These are phyloP conservation scores for Nemoura dubitans DNA, from an alignment of 2,888 invertebrate species.

Conservation along the genomic window DNA sequence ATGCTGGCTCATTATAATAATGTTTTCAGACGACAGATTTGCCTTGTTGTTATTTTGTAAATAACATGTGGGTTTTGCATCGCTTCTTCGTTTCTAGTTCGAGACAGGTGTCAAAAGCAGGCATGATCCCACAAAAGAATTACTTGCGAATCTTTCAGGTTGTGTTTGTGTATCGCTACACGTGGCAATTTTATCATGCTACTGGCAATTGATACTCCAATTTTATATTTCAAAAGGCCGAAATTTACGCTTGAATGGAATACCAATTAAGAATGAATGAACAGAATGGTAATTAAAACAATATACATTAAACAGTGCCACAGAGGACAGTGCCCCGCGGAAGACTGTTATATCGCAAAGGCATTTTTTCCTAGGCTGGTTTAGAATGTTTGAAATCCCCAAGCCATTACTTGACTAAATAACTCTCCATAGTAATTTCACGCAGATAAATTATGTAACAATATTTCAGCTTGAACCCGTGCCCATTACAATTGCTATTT, in stretches of 20 bases:
- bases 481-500: no score
- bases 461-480: no score
- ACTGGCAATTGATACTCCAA: background rate
- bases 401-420: no score
- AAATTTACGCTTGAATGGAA: background rate
- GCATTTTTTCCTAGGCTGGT: background rate
- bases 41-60: background rate
- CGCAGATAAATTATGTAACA: no score
- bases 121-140: background rate
- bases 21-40: background rate
- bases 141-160: background rate
- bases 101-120: background rate
- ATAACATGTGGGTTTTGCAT: background rate
- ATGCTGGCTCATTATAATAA: background rate
- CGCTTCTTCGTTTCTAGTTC: background rate
- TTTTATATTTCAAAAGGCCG: background rate
- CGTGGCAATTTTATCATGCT: background rate
- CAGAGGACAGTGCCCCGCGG: background rate
- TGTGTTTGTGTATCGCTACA: background rate
- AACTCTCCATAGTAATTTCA: no score
- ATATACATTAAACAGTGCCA: background rate
- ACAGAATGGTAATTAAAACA: background rate
- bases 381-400: background rate
- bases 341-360: background rate
- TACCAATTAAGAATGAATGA: slow-evolving; percentile 3